Evolutionary conservation across 2,113 vertebrate genomes (phyloP).

Genomic region (Nycticebus coucang): DNA sequence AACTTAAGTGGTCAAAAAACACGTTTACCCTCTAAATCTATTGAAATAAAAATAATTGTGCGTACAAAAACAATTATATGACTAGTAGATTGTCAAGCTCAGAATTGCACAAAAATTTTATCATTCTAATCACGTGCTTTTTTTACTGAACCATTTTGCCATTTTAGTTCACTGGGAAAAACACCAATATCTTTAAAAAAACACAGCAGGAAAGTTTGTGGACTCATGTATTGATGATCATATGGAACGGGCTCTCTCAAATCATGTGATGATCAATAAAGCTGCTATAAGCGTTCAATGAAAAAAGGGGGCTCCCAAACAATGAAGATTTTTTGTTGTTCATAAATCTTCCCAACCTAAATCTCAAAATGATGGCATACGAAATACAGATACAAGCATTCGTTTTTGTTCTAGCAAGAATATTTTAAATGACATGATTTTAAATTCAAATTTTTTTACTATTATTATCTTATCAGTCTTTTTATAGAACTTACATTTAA

Average conservation of each 20-base stretch:
- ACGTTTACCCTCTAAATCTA: too few relatives aligned
- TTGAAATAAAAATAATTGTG: too few relatives aligned
- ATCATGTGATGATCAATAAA: not conserved
- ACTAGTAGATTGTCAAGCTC: not conserved
- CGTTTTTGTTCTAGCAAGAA: not conserved
- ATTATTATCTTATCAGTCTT: conserved; percentile 19
- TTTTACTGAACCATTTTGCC: not conserved
- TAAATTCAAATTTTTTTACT: conserved; percentile 35
- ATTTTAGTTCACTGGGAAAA: not conserved
- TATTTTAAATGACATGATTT: conserved; percentile 9
- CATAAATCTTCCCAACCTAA: not conserved
- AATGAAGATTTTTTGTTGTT: not conserved
- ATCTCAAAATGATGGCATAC: not conserved
- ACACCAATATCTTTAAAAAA: not conserved
- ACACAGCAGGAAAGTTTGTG: not conserved
- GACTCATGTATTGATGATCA: not conserved
- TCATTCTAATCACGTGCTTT: not conserved
- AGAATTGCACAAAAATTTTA: not conserved
- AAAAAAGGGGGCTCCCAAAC: not conserved
- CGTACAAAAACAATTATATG: not conserved
- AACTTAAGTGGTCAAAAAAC: too few relatives aligned
- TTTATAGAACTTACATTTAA: conserved; percentile 1
- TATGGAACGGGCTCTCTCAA: not conserved
- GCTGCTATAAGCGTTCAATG: too few relatives aligned
- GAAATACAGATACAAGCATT: not conserved